Conservation (phyloP, 2,888 invertebrate species). For the Pharmacophagus antenor region DNA sequence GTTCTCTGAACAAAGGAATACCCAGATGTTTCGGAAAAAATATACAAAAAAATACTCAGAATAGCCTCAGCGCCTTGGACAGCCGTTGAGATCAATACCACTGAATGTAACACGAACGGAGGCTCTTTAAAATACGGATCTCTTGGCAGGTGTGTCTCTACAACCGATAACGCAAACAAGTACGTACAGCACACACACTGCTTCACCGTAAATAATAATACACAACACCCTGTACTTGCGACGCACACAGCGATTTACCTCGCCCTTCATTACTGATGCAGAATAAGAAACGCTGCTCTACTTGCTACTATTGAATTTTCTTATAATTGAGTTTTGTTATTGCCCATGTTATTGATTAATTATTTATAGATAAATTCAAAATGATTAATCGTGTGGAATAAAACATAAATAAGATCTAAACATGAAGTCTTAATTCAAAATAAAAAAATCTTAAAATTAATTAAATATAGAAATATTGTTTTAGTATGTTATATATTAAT, state of each 20-base stretch:
- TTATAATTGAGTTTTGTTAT: neutral
- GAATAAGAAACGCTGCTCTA: constrained; percentile 50
- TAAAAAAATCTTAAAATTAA: too few relatives aligned
- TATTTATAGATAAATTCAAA: too few relatives aligned
- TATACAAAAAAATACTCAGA: constrained; percentile 48
- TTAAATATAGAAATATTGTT: too few relatives aligned
- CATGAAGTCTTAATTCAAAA: too few relatives aligned
- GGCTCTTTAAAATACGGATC: constrained; percentile 34
- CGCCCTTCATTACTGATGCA: constrained; percentile 55
- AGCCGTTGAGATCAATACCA: constrained; percentile 50
- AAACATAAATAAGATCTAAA: too few relatives aligned
- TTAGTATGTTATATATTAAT: too few relatives aligned
- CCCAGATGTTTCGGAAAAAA: constrained; percentile 59
- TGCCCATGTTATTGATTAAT: too few relatives aligned
- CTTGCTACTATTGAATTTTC: constrained; percentile 30
- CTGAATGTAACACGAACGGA: constrained; percentile 44
- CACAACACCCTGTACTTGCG: constrained; percentile 34
- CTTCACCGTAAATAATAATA: constrained; percentile 36
- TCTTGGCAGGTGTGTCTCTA: constrained; percentile 44
- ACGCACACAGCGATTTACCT: constrained; percentile 51
- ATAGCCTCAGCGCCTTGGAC: constrained; percentile 43
- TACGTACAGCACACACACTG: constrained; percentile 37
- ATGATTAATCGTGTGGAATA: too few relatives aligned
- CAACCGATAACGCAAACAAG: constrained; percentile 35
- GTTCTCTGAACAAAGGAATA: constrained; percentile 50